Conservation (phyloP, 2,888 invertebrate genomes). For the Eilema sororculum region DNA sequence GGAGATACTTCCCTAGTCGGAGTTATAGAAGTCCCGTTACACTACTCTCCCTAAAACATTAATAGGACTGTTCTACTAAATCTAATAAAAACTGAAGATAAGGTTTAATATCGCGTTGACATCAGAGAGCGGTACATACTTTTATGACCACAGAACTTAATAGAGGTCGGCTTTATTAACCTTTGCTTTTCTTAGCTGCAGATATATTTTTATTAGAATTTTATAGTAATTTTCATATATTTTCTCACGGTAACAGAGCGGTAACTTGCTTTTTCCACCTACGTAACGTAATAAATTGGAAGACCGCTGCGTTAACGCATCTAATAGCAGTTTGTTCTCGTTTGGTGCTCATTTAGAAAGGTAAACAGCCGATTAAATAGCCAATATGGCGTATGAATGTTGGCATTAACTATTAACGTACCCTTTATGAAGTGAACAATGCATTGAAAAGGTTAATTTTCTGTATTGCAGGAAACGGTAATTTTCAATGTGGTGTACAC, state of each 20-base stretch:
- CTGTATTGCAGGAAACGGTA: conserved; percentile 24
- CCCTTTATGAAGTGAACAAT: conserved; percentile 56
- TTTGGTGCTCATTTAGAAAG: conserved; percentile 78
- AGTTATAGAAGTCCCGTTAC: neutral
- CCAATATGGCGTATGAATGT: conserved; percentile 71
- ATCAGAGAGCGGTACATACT: conserved; percentile 35
- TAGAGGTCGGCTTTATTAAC: conserved; percentile 53
- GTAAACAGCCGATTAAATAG: conserved; percentile 73
- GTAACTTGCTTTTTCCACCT: conserved; percentile 53
- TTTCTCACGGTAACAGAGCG: conserved; percentile 48
- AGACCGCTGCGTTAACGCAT: conserved; percentile 70
- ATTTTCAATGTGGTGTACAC: conserved; percentile 9
- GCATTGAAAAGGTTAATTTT: conserved; percentile 50
- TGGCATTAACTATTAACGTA: conserved; percentile 67
- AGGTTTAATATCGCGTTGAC: conserved; percentile 35
- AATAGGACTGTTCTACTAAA: neutral
- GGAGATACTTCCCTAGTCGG: no score
- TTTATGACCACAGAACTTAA: conserved; percentile 46
- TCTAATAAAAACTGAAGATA: no score
- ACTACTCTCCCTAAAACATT: neutral
- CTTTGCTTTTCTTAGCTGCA: conserved; percentile 36
- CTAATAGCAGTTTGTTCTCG: conserved; percentile 78
- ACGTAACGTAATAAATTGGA: conserved; percentile 69
- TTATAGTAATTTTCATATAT: conserved; percentile 40
- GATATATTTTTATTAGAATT: conserved; percentile 40